Evolutionary conservation across 2,113 vertebrate species (phyloP).

Genomic region (Gallinago jamesoni): DNA sequence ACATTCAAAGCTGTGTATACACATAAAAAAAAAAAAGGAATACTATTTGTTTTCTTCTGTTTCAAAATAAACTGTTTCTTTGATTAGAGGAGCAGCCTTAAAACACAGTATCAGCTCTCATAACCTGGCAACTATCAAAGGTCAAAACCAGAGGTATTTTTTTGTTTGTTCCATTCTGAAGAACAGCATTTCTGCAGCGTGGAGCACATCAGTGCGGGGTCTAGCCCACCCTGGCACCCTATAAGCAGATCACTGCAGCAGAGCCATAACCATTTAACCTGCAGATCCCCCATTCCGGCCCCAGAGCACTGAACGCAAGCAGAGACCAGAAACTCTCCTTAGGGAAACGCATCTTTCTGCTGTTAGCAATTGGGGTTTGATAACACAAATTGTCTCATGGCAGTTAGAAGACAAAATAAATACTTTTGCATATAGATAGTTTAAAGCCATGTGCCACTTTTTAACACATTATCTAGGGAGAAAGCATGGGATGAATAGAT

Average conservation of each 20-base stretch:
- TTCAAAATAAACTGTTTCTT: neutral
- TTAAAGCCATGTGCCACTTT: neutral
- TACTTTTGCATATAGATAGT: neutral
- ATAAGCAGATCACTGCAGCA: neutral
- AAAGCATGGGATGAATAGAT: neutral
- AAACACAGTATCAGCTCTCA: neutral
- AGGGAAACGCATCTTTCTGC: neutral
- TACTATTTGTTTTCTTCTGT: neutral
- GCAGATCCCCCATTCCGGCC: neutral
- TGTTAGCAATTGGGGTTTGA: neutral
- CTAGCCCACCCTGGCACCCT: too few species aligned
- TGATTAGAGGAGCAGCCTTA: neutral
- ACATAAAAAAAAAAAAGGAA: too few species aligned
- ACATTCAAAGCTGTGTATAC: neutral
- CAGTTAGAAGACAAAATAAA: neutral
- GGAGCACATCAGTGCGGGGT: neutral
- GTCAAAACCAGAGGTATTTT: neutral
- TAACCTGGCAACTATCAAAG: neutral
- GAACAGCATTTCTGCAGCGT: too few species aligned
- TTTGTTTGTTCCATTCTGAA: neutral
- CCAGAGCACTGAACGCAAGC: accelerated
- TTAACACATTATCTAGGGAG: neutral
- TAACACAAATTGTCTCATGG: neutral
- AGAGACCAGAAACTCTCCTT: neutral
- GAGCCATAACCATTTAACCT: neutral